These are phyloP conservation scores for Acanthococcus lagerstroemiae DNA, from an alignment of 2,888 invertebrate genomes.

Conservation along the genomic window DNA sequence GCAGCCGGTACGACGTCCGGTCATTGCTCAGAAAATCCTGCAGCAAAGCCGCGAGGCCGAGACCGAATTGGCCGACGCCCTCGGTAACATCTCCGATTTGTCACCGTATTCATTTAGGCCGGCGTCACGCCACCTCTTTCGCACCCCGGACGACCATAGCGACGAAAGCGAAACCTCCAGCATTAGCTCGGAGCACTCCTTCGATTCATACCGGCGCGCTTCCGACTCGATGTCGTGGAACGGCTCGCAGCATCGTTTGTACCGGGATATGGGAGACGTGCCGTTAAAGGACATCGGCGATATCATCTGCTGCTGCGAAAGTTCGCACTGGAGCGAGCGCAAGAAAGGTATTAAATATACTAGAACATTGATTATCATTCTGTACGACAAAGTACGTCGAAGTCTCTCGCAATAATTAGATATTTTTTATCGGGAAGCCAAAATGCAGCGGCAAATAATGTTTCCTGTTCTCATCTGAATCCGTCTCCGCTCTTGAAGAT, in stretches of 20 bases:
- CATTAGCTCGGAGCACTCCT: conserved; percentile 83
- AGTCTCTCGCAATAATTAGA: too few species aligned
- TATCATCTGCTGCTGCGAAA: conserved; percentile 77
- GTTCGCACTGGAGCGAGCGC: conserved; percentile 86
- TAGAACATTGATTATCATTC: too few species aligned
- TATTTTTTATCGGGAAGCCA: too few species aligned
- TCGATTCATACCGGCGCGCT: conserved; percentile 67
- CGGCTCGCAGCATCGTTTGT: conserved; percentile 66
- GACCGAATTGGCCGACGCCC: conserved; percentile 62
- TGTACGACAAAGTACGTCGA: too few species aligned
- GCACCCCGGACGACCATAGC: conserved; percentile 57
- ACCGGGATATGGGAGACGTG: conserved; percentile 48
- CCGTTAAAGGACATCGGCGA: conserved; percentile 54
- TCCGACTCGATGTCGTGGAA: conserved; percentile 78
- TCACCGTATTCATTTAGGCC: conserved; percentile 7
- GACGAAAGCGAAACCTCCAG: conserved; percentile 92
- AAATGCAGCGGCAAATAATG: too few species aligned
- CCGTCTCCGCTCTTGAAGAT: too few species aligned
- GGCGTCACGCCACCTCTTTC: background rate
- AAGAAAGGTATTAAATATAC: too few species aligned
- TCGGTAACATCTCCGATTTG: background rate
- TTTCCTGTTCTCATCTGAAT: too few species aligned
- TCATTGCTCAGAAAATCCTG: conserved; percentile 71
- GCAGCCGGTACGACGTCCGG: conserved; percentile 48
- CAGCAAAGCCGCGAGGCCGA: conserved; percentile 84